These are phyloP conservation scores for Patella depressa DNA, from an alignment of 2,888 invertebrate genomes.

Conservation along the genomic window DNA sequence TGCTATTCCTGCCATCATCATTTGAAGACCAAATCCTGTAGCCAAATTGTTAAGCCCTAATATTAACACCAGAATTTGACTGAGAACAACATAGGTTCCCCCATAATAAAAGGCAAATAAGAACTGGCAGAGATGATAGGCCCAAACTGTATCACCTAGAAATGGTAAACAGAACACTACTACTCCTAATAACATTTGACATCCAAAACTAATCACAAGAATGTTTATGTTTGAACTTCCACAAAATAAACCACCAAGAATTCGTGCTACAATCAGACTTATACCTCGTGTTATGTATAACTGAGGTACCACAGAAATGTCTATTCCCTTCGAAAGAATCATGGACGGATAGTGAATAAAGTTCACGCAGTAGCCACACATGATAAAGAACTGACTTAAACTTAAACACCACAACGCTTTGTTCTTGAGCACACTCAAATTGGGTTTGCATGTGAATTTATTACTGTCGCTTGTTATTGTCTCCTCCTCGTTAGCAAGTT, in stretches of 20 bases:
- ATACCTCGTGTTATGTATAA: neutral
- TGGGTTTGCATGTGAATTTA: neutral
- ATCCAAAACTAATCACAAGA: neutral
- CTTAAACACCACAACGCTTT: slow-evolving; percentile 4
- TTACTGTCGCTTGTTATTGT: neutral
- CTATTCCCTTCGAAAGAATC: neutral
- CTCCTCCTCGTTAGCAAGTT: neutral
- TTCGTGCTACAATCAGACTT: neutral
- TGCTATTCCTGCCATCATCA: neutral
- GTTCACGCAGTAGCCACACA: slow-evolving; percentile 1
- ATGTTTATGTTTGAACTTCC: neutral
- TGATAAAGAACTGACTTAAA: neutral
- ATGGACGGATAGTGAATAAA: neutral
- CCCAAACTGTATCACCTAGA: neutral
- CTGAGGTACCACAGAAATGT: neutral
- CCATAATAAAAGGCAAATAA: neutral
- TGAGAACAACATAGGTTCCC: neutral
- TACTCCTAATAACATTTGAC: neutral
- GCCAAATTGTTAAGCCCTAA: neutral
- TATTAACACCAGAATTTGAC: neutral
- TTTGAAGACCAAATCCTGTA: slow-evolving; percentile 2
- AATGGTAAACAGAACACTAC: neutral
- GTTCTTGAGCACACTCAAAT: neutral
- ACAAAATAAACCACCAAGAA: neutral
- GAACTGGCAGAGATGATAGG: neutral